Conservation (phyloP, 2,113 vertebrate genomes). For the Dasyornis broadbenti region DNA sequence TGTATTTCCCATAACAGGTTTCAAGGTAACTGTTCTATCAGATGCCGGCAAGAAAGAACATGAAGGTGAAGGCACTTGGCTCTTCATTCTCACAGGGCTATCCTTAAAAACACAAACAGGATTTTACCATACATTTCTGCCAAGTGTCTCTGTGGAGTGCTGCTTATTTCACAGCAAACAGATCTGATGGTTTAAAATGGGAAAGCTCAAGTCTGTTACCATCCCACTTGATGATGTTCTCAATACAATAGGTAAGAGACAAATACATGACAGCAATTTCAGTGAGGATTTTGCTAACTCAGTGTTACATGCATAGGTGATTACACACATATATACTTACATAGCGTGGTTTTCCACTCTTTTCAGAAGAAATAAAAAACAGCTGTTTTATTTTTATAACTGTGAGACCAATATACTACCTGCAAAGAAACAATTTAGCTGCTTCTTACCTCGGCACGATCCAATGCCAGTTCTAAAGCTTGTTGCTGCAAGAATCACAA, state of each 20-base stretch:
- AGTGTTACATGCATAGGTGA: background rate
- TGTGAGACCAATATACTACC: background rate
- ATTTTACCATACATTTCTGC: background rate
- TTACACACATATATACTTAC: background rate
- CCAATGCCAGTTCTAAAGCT: conserved; percentile 95
- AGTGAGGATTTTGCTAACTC: background rate
- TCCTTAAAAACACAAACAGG: background rate
- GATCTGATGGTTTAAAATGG: background rate
- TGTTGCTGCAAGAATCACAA: conserved; percentile 83
- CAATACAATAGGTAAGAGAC: background rate
- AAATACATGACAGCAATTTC: background rate
- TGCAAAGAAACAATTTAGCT: background rate
- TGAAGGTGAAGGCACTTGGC: background rate
- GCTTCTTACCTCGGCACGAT: conserved; percentile 92
- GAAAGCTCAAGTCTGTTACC: background rate
- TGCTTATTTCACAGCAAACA: background rate
- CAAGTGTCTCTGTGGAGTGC: background rate
- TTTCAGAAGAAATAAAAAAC: background rate
- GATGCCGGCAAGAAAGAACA: background rate
- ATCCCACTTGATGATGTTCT: background rate
- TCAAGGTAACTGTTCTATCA: background rate
- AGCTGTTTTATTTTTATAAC: background rate
- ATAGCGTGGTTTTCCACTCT: background rate
- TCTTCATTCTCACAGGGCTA: background rate
- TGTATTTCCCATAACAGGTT: fast-evolving